A percentile compares a stretch with the other conserved stretches of the same genome.
These are phyloP conservation scores for Oscarella lobularis DNA, from an alignment of 37 sponge, comb jelly and placozoan species.

Conservation along the genomic window DNA sequence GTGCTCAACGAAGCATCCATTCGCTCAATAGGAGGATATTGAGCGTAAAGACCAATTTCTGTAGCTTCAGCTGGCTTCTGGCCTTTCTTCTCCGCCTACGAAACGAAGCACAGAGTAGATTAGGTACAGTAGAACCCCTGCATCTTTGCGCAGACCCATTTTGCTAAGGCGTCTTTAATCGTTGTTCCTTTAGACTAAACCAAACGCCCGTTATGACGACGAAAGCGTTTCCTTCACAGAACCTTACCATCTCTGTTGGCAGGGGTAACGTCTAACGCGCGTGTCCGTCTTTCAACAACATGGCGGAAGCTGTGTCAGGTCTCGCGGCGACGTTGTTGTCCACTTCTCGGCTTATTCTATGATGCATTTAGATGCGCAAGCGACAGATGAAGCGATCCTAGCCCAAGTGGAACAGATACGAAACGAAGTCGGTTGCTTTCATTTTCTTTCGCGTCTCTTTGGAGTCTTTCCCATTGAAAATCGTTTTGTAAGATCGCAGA, in stretches of 20 bases:
- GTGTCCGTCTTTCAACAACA: no score
- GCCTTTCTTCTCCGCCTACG: constrained; percentile 57
- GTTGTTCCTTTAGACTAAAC: constrained; percentile 71
- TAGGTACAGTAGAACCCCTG: no score
- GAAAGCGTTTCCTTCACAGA: no score
- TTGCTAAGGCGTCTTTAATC: constrained; percentile 77
- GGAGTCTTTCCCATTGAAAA: not conserved
- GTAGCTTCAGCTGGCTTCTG: constrained; percentile 63
- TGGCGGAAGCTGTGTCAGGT: no score
- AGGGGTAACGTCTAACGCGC: no score
- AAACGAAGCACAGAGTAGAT: no score
- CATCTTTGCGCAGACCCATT: constrained; percentile 80
- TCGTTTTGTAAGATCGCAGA: constrained; percentile 32
- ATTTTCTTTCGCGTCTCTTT: not conserved
- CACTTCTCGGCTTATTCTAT: no score
- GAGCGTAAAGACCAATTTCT: constrained; percentile 62
- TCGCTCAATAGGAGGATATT: constrained; percentile 88
- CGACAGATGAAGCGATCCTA: constrained; percentile 64
- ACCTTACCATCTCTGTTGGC: no score
- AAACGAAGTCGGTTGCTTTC: constrained; percentile 44
- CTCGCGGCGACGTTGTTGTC: no score
- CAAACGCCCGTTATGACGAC: no score
- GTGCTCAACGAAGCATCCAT: constrained; percentile 91
- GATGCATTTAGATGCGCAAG: no score
- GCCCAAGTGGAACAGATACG: constrained; percentile 64